Conservation (phyloP, 2,888 invertebrate genomes). For the Colostygia pectinataria region DNA sequence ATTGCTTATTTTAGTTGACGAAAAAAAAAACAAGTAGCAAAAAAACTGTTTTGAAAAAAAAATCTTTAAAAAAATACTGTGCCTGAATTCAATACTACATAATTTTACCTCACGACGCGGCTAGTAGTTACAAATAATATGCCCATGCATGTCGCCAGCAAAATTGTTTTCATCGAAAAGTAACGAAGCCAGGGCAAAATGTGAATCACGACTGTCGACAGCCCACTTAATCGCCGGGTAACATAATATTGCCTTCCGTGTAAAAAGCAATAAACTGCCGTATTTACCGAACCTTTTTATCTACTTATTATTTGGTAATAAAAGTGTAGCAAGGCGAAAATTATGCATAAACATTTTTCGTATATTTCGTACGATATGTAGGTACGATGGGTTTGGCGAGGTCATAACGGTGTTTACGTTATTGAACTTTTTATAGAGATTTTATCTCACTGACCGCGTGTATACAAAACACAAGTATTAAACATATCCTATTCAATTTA, state of each 20-base stretch:
- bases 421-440: constrained; percentile 7
- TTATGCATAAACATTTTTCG: constrained; percentile 33
- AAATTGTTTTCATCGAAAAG: constrained; percentile 35
- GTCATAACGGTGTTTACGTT: constrained; percentile 14
- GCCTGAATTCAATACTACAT: constrained; percentile 18
- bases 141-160: constrained; percentile 10
- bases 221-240: constrained; percentile 58
- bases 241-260: constrained; percentile 58
- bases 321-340: constrained; percentile 43
- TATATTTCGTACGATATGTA: constrained; percentile 29
- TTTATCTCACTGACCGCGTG: constrained; percentile 2
- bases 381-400: constrained; percentile 25
- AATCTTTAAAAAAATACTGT: not conserved
- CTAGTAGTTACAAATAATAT: constrained; percentile 1
- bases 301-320: constrained; percentile 38
- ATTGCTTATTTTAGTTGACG: not conserved
- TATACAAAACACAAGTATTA: too few relatives aligned
- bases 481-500: too few relatives aligned
- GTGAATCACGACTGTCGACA: constrained; percentile 60
- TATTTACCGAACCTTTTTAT: constrained; percentile 42
- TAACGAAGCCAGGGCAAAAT: constrained; percentile 51
- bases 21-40: not conserved
- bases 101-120: constrained; percentile 9
- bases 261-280: constrained; percentile 43
- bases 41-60: too few relatives aligned